These are phyloP conservation scores for Acromyrmex echinatior DNA, from an alignment of 1,140 invertebrate species.

Conservation along the genomic window DNA sequence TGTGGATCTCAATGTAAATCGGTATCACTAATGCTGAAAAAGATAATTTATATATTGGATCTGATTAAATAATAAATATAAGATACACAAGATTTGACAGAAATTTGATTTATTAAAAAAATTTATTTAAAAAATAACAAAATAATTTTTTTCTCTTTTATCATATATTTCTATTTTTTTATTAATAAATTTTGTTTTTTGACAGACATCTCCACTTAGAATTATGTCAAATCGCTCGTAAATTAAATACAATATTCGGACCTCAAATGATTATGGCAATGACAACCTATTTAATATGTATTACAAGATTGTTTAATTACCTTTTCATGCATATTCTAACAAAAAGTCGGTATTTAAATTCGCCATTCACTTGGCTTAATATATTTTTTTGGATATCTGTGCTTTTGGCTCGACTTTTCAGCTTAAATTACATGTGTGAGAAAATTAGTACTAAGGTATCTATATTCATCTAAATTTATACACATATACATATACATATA, in stretches of 20 bases:
- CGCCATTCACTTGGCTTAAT: not conserved
- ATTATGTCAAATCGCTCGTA: constrained; percentile 8
- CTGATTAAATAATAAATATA: not conserved
- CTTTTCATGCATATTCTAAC: not conserved
- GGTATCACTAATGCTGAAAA: not conserved
- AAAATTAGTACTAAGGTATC: constrained; percentile 8
- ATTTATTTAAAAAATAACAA: not conserved
- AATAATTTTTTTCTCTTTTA: not conserved
- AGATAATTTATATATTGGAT: not conserved
- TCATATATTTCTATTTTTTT: not conserved
- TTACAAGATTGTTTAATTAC: not conserved
- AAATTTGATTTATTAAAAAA: not conserved
- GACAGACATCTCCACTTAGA: constrained; percentile 43
- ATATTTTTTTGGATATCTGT: not conserved
- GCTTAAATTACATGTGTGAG: constrained; percentile 16
- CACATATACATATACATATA: too few species aligned
- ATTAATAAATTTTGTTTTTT: constrained; percentile 16
- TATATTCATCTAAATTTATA: not conserved
- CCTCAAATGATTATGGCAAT: not conserved
- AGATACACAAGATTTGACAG: not conserved
- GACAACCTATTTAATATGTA: not conserved
- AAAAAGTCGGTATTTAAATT: not conserved
- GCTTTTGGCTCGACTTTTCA: not conserved
- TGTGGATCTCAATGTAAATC: constrained; percentile 52
- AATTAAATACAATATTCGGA: constrained; percentile 32